Evolutionary conservation across 64 coral and sea anemone species (phyloP).

Genomic region (Astreopora myriophthalma): DNA sequence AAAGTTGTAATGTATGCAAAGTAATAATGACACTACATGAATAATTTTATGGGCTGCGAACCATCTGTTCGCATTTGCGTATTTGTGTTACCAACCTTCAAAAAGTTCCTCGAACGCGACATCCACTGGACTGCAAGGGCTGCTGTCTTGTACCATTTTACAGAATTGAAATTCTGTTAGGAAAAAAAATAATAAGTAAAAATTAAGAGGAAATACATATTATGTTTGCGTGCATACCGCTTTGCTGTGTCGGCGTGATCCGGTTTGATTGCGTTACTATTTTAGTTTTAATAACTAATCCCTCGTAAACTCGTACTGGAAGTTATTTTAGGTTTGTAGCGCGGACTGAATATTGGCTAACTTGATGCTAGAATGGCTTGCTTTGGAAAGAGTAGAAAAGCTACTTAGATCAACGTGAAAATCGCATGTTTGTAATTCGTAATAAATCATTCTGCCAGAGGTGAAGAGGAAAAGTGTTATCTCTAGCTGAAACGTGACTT

Average conservation of each 20-base stretch:
- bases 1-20: neutral
- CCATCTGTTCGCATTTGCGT: neutral
- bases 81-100: constrained; percentile 45
- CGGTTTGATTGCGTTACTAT: constrained; percentile 10
- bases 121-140: constrained; percentile 54
- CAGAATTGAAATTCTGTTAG: neutral
- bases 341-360: neutral
- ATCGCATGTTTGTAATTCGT: neutral
- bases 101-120: constrained; percentile 71
- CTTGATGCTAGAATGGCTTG: neutral
- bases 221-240: no score
- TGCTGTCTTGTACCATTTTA: neutral
- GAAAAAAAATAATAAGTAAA: neutral
- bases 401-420: neutral
- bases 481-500: neutral
- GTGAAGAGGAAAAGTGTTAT: neutral
- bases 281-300: neutral
- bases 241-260: neutral
- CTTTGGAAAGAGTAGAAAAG: neutral
- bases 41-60: neutral
- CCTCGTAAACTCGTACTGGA: neutral
- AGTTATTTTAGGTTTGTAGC: neutral
- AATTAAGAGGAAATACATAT: no score
- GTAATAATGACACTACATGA: neutral
- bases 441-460: neutral